A percentile compares a stretch with the other conserved stretches of the same genome.
These are phyloP conservation scores for Folsomia manolachei DNA, from an alignment of 2,888 invertebrate genomes.

Conservation along the genomic window DNA sequence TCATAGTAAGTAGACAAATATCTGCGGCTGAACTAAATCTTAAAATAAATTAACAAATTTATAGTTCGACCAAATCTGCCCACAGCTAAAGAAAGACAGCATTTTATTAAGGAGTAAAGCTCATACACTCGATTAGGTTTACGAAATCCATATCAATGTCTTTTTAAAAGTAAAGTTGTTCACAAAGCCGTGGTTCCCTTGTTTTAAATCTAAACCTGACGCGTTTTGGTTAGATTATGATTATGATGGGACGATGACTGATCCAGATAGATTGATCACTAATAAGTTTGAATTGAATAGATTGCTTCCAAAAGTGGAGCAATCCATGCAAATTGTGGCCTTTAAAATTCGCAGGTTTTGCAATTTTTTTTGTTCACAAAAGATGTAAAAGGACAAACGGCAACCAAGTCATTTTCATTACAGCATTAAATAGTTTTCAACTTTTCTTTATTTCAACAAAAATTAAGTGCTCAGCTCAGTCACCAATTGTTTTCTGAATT, in stretches of 20 bases:
- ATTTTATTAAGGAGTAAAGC: background rate
- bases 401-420: background rate
- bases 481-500: background rate
- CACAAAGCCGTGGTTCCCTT: background rate
- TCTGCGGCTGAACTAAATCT: too few species aligned
- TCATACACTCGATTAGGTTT: background rate
- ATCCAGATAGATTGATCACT: background rate
- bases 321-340: background rate
- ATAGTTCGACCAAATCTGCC: too few species aligned
- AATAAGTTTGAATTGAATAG: background rate
- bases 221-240: background rate
- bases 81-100: too few species aligned
- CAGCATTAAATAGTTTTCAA: background rate
- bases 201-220: background rate
- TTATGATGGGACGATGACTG: background rate
- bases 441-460: background rate
- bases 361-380: background rate
- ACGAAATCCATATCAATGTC: background rate
- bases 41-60: too few species aligned
- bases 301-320: background rate
- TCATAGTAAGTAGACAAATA: too few species aligned
- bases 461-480: too few species aligned
- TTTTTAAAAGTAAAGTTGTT: background rate
- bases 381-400: background rate
- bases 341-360: background rate